Percentiles rank a stretch among this genome's conserved stretches.
These are phyloP conservation scores for Pandemis cinnamomeana DNA, from an alignment of 2,888 invertebrate genomes.

Conservation along the genomic window DNA sequence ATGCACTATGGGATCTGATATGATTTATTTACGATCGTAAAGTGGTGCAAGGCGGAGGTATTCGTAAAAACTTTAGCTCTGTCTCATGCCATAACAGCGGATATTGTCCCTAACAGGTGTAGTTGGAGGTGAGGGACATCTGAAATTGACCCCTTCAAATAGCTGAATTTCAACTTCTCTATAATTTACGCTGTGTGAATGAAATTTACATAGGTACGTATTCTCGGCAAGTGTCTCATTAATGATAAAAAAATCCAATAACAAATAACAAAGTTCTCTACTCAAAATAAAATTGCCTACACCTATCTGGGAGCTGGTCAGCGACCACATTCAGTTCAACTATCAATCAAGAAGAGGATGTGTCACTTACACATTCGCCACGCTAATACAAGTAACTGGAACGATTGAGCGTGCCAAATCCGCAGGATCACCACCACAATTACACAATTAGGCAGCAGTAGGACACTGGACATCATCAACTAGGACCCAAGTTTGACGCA, in stretches of 20 bases:
- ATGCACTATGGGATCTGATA: slow-evolving; percentile 29
- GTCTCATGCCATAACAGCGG: background rate
- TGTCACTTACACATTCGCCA: slow-evolving; percentile 4
- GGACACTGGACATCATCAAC: background rate
- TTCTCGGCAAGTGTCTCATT: too few species aligned
- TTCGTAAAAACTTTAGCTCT: background rate
- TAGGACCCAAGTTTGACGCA: background rate
- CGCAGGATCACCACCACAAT: background rate
- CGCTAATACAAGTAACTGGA: slow-evolving; percentile 5
- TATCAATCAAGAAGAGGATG: background rate
- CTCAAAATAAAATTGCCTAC: too few species aligned
- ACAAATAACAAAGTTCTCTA: too few species aligned
- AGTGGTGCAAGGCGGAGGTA: background rate
- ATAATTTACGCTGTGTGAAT: too few species aligned
- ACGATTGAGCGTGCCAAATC: slow-evolving; percentile 53
- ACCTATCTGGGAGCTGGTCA: too few species aligned
- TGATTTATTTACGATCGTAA: slow-evolving; percentile 20
- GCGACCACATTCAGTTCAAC: background rate
- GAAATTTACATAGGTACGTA: too few species aligned
- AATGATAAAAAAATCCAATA: too few species aligned
- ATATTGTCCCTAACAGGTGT: background rate
- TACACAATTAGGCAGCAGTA: background rate
- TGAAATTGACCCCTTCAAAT: too few species aligned
- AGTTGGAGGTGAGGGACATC: too few species aligned
- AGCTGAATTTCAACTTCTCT: too few species aligned